Percentiles rank a stretch among this genome's conserved stretches.
These are phyloP conservation scores for Apoda limacodes DNA, from an alignment of 2,888 invertebrate species.

Conservation along the genomic window DNA sequence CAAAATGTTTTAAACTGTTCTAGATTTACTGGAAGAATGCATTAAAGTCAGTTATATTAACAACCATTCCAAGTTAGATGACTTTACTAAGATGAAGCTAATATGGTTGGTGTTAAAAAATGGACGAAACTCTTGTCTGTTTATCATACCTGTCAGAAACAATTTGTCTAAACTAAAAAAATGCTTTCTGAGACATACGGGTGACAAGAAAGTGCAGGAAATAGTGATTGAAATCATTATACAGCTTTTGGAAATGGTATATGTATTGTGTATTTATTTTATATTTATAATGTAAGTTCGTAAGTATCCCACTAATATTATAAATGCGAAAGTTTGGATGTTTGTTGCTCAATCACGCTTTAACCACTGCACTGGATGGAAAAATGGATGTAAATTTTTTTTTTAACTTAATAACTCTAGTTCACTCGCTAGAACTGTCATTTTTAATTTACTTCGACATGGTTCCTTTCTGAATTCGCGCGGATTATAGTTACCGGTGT, in stretches of 20 bases:
- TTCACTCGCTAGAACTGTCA: no score
- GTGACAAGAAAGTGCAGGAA: constrained; percentile 53
- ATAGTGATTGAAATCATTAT: constrained; percentile 43
- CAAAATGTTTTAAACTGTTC: no score
- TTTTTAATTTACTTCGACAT: no score
- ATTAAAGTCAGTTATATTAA: constrained; percentile 34
- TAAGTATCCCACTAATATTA: no score
- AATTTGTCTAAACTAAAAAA: constrained; percentile 34
- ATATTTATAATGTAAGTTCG: constrained; percentile 1
- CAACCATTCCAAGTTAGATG: constrained; percentile 38
- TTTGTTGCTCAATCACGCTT: no score
- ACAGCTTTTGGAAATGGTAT: constrained; percentile 44
- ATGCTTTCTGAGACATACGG: constrained; percentile 33
- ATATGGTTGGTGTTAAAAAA: constrained; percentile 52
- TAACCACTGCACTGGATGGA: neutral
- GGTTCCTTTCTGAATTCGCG: no score
- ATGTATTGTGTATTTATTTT: constrained; percentile 5
- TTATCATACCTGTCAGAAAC: constrained; percentile 41
- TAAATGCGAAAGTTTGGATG: no score
- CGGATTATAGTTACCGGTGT: no score
- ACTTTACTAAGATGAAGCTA: constrained; percentile 47
- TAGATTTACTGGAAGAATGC: constrained; percentile 50
- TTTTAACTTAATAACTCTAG: constrained; percentile 3
- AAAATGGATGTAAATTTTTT: constrained; percentile 4
- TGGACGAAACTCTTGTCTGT: constrained; percentile 49